Conservation (phyloP, 2,797 vertebrate species). For the Florisuga fusca region DNA sequence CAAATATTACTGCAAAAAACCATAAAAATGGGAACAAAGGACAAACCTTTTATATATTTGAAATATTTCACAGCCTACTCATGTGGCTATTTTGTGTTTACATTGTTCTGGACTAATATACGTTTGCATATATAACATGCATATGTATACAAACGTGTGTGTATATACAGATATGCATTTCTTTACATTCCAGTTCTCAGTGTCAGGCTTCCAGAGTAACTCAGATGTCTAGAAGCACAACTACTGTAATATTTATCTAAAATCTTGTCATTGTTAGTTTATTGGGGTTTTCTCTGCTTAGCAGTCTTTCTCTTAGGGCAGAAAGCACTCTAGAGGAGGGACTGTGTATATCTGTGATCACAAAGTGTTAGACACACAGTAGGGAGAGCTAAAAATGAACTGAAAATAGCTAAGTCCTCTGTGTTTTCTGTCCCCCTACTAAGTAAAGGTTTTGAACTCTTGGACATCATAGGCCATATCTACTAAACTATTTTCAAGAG, state of each 20-base stretch:
- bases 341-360: neutral
- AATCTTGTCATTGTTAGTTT: neutral
- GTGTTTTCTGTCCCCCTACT: neutral
- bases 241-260: neutral
- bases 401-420: neutral
- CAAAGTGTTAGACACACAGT: neutral
- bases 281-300: neutral
- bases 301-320: neutral
- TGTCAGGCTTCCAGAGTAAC: neutral
- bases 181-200: neutral
- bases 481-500: neutral
- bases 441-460: neutral
- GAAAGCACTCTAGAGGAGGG: neutral
- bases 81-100: neutral
- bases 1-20: neutral
- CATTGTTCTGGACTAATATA: neutral
- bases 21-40: neutral
- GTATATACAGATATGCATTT: neutral
- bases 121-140: neutral
- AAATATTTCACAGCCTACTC: neutral
- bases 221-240: neutral
- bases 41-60: neutral
- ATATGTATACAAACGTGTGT: no score
- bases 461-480: neutral
- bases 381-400: neutral